phyloP scores from a whole-genome alignment of 2,797 vertebrate species.

The Labeo calbasu region DNA sequence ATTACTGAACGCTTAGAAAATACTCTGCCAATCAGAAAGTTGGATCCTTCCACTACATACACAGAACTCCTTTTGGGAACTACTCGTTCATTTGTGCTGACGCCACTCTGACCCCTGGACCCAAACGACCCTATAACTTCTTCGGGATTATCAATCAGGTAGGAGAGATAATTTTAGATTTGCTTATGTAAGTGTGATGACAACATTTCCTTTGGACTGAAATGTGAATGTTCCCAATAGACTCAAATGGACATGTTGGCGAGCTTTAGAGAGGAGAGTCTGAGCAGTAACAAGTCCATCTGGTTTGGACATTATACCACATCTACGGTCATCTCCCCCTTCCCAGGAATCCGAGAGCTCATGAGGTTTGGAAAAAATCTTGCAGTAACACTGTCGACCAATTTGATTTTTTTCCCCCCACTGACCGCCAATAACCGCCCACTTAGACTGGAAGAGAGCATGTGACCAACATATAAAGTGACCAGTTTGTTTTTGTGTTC shows the following conservation, averaged over 20 bases:
- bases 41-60: slow-evolving; percentile 93
- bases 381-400: background rate
- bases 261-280: slow-evolving; percentile 81
- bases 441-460: background rate
- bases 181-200: background rate
- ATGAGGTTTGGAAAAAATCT: slow-evolving; percentile 82
- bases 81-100: slow-evolving; percentile 96
- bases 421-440: background rate
- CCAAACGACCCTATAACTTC: slow-evolving; percentile 96
- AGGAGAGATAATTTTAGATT: slow-evolving; percentile 41
- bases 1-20: slow-evolving; percentile 77
- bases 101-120: slow-evolving; percentile 90
- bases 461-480: background rate
- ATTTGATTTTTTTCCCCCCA: background rate
- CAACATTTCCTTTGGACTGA: background rate
- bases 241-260: slow-evolving; percentile 86
- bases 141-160: slow-evolving; percentile 94
- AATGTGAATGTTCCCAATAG: slow-evolving; percentile 69
- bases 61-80: slow-evolving; percentile 91
- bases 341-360: slow-evolving; percentile 85
- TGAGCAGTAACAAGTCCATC: slow-evolving; percentile 89
- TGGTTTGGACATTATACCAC: slow-evolving; percentile 99
- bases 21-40: slow-evolving; percentile 90
- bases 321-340: slow-evolving; percentile 89
- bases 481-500: background rate